Base-by-base conservation (phyloP, 1,140 invertebrate species). In the Zaprionus ghesquierei region DNA sequence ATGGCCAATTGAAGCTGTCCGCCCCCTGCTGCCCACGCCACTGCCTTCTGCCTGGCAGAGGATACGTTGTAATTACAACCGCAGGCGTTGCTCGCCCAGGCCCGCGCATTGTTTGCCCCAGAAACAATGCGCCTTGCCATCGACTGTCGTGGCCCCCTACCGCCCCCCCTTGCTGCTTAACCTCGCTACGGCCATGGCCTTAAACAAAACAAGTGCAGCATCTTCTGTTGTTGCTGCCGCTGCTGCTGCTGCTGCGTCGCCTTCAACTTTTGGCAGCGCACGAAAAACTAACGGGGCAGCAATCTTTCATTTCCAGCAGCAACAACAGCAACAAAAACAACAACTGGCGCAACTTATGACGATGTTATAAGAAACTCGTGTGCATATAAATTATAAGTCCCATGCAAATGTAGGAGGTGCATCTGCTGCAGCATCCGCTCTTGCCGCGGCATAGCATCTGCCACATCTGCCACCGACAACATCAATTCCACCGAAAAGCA, bases 1-100 rank as follows among this genome's bases (percentile, higher is more conserved):
- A 75, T 70, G 68, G 72, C 66, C 72, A 75, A 70, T 75, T 75
- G 72, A 59, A 60, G 68, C 66, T 41, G 58, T 33, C 31, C 25
- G 8, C 6, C 53, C 54, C 23, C 54, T 29, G 38, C 20, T 22
- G 31, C n/a, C 23, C 12, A 15, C 13, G 5, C 35, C 9, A 2
- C 31, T 61, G n/a, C n/a, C 50, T 50, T 54, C 63, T 27, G 56
- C 51, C 27, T 22, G 38, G 63, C 38, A 55, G 53, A 62, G 81
- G 75, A 77, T 81, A 78, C 64, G 84, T 71, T 82, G 84, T 87
- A 87, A 87, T 87, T 87, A 87, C 77, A 77, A 80, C 82, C 79
- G 56, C 35, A 59, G 76, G 80, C 64, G 13, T 44, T 25, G 35
- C 58, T 49, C 38, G 49, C 9, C 35, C 56, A 64, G 60, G 46